Evolutionary conservation across 2,113 vertebrate genomes (phyloP).

Genomic region (Python bivittatus): DNA sequence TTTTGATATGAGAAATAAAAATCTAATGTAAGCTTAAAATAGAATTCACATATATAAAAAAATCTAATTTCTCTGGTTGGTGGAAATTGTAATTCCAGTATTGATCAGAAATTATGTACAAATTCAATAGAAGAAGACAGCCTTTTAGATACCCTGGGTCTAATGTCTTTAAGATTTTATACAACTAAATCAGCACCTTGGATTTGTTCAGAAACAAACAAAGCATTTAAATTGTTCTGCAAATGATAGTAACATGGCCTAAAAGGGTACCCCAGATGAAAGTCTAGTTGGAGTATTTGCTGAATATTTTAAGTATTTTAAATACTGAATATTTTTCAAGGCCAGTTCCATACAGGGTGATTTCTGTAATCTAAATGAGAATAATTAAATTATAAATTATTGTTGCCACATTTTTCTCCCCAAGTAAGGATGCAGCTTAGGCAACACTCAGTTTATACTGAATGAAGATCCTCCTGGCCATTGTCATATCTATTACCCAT

Average conservation of each 20-base stretch:
- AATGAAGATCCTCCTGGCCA: background rate
- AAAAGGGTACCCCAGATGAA: background rate
- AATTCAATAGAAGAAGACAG: background rate
- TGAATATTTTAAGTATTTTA: background rate
- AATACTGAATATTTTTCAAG: background rate
- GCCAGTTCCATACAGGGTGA: background rate
- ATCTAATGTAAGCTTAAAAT: background rate
- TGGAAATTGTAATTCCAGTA: background rate
- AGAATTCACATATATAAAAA: background rate
- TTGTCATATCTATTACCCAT: background rate
- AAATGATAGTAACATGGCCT: background rate
- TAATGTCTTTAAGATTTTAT: background rate
- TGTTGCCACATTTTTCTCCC: background rate
- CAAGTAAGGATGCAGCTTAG: background rate
- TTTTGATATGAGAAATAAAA: background rate
- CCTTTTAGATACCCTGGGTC: background rate
- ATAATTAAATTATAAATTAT: background rate
- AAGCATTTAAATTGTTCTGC: background rate
- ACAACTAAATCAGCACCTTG: background rate
- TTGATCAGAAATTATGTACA: background rate
- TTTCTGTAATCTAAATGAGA: background rate
- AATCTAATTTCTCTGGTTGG: background rate
- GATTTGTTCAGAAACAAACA: background rate
- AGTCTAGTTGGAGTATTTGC: background rate
- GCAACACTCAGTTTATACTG: background rate